A percentile compares a stretch with the other conserved stretches of the same genome.
Conservation (phyloP, 2,797 vertebrate species). For the Sebastes kiyomatsui region DNA sequence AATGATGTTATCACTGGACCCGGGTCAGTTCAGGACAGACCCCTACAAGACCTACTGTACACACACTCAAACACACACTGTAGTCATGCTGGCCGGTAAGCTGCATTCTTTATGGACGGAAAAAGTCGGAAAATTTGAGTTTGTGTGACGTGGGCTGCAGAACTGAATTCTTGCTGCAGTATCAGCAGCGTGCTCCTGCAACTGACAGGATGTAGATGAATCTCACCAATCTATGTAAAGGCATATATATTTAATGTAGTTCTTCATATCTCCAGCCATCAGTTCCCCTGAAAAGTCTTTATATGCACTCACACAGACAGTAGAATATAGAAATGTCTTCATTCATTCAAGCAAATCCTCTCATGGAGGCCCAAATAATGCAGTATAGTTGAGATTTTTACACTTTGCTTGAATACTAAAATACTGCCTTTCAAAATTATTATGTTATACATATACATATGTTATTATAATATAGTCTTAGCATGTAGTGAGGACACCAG, state of each 20-base stretch:
- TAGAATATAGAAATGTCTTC: neutral
- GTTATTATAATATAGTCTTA: too few species aligned
- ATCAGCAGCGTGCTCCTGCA: neutral
- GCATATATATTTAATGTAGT: too few species aligned
- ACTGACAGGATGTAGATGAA: neutral
- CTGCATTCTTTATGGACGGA: neutral
- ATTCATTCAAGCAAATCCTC: too few species aligned
- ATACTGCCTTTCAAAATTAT: too few species aligned
- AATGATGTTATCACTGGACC: conserved; percentile 73
- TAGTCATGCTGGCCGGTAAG: neutral
- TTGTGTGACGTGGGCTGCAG: neutral
- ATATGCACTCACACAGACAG: neutral
- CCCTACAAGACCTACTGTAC: conserved; percentile 53
- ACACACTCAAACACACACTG: conserved; percentile 38
- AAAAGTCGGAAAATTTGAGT: conserved; percentile 3
- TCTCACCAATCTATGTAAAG: neutral
- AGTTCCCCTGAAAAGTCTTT: neutral
- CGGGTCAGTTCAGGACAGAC: conserved; percentile 72
- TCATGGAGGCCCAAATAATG: too few species aligned
- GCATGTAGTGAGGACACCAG: too few species aligned
- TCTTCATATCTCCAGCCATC: neutral
- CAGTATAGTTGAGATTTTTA: too few species aligned
- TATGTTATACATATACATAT: too few species aligned
- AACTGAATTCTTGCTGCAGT: neutral
- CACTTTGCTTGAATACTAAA: too few species aligned